These are phyloP conservation scores for Phoebastria nigripes DNA, from an alignment of 2,797 vertebrate species.

Conservation along the genomic window DNA sequence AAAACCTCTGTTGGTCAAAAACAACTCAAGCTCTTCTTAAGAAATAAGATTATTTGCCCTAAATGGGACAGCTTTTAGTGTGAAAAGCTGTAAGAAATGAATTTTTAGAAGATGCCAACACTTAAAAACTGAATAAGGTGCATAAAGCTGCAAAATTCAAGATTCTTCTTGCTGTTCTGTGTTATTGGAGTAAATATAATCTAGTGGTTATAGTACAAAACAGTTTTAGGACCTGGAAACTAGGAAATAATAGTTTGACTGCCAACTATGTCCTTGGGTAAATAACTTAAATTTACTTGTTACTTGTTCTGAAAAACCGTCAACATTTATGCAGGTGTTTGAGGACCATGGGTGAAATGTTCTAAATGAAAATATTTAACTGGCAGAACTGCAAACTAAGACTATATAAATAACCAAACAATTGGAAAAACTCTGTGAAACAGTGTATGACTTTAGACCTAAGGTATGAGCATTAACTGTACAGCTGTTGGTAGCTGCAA, in stretches of 20 bases:
- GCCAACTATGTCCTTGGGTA: neutral
- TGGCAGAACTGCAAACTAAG: neutral
- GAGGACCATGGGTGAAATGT: neutral
- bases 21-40: neutral
- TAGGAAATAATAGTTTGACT: neutral
- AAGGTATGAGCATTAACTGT: neutral
- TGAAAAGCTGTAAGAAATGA: neutral
- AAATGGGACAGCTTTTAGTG: neutral
- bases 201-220: neutral
- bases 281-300: neutral
- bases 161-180: neutral
- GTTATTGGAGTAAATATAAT: neutral
- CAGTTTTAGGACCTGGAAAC: neutral
- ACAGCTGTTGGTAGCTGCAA: neutral
- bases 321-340: neutral
- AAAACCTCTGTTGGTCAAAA: neutral
- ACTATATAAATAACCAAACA: neutral
- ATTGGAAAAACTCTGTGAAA: neutral
- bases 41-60: neutral
- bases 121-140: neutral
- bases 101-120: neutral
- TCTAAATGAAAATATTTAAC: neutral
- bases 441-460: neutral
- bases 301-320: neutral
- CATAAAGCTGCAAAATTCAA: neutral